Evolutionary conservation across 1,140 invertebrate genomes (phyloP).

Genomic region (Drosophila equinoxialis): DNA sequence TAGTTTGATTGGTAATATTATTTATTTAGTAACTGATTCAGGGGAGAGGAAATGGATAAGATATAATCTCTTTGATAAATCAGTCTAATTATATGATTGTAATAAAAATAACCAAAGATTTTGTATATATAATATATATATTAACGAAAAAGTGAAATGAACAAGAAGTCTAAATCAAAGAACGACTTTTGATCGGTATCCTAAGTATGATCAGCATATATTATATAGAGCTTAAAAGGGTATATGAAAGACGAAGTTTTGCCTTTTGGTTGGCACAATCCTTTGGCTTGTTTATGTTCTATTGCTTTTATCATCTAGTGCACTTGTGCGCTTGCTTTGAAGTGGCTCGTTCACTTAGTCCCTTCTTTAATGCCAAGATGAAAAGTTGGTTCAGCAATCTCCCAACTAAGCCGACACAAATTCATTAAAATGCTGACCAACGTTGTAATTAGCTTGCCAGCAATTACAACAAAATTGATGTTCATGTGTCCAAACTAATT

Average conservation of each 20-base stretch:
- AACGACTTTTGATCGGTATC: no score
- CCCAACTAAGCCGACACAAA: neutral
- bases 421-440: constrained; percentile 9
- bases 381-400: neutral
- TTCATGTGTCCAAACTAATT: constrained; percentile 10
- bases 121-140: no score
- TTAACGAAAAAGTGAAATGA: no score
- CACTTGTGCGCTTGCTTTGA: constrained; percentile 4
- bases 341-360: neutral
- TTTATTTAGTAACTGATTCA: no score
- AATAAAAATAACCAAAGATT: no score
- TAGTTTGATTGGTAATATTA: no score
- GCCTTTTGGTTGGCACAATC: neutral
- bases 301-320: constrained; percentile 11
- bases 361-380: neutral
- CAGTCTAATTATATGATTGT: no score
- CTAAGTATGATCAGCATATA: no score
- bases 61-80: no score
- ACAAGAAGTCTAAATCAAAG: no score
- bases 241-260: neutral
- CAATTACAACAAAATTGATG: constrained; percentile 16
- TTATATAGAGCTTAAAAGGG: neutral
- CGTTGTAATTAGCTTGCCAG: constrained; percentile 11
- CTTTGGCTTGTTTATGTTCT: constrained; percentile 1
- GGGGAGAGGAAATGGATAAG: no score